Evolutionary conservation across 2,113 vertebrate species (phyloP).

Genomic region (Gallinago jamesoni): DNA sequence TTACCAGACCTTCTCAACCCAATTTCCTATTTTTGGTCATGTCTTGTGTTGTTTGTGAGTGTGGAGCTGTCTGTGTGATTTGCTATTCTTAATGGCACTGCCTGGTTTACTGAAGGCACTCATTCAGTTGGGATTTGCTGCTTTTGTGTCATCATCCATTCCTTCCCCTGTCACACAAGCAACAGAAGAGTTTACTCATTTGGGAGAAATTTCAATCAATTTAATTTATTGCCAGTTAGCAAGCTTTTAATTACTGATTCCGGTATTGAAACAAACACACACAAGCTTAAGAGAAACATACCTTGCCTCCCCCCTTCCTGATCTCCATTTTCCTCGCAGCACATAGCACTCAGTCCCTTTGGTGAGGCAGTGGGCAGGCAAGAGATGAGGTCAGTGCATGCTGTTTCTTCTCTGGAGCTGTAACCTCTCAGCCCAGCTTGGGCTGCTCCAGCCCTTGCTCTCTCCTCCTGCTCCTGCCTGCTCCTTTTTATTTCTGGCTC

Average conservation of each 20-base stretch:
- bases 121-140: background rate
- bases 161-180: background rate
- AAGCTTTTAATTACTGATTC: background rate
- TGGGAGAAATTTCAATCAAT: background rate
- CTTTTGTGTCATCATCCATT: background rate
- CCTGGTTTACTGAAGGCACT: background rate
- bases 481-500: background rate
- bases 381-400: background rate
- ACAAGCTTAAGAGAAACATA: background rate
- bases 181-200: background rate
- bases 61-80: background rate
- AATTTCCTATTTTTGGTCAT: background rate
- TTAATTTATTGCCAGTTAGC: background rate
- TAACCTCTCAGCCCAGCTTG: background rate
- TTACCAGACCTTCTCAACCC: background rate
- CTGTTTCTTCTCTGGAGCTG: background rate
- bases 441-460: background rate
- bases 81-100: background rate
- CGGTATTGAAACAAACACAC: background rate
- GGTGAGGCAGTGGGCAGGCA: accelerated
- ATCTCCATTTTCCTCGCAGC: background rate
- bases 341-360: accelerated
- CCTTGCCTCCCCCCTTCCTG: background rate
- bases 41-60: background rate
- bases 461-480: background rate